These are phyloP conservation scores for Slavum lentiscoides DNA, from an alignment of 2,888 invertebrate genomes.

Conservation along the genomic window DNA sequence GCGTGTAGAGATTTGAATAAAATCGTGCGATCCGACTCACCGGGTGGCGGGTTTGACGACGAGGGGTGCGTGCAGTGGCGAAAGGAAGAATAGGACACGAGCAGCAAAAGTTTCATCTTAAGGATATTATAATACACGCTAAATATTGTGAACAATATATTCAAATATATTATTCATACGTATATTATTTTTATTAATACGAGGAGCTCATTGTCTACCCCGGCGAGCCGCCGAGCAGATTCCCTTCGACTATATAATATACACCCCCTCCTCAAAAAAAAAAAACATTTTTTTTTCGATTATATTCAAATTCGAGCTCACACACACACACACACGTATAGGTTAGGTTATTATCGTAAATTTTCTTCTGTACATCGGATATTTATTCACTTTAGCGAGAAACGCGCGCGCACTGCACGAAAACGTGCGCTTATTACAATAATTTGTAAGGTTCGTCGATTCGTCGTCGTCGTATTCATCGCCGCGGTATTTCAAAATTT, in stretches of 20 bases:
- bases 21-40: conserved; percentile 30
- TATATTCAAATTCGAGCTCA: conserved; percentile 23
- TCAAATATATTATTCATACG: no score
- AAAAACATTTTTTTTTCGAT: conserved; percentile 3
- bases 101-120: no score
- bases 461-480: neutral
- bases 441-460: conserved; percentile 1
- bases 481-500: no score
- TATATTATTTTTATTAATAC: neutral
- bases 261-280: no score
- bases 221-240: no score
- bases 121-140: no score
- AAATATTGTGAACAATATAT: no score
- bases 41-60: no score
- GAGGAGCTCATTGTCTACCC: conserved; percentile 14
- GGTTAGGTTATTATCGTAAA: no score
- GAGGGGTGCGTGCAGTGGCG: neutral
- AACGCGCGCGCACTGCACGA: neutral
- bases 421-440: neutral
- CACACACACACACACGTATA: no score
- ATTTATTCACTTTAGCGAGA: neutral
- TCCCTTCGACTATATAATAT: no score
- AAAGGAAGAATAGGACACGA: no score
- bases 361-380: neutral
- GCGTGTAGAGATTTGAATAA: conserved; percentile 17